Evolutionary conservation across 2,888 invertebrate species (phyloP).

Genomic region (Ichneumoninae sp.): DNA sequence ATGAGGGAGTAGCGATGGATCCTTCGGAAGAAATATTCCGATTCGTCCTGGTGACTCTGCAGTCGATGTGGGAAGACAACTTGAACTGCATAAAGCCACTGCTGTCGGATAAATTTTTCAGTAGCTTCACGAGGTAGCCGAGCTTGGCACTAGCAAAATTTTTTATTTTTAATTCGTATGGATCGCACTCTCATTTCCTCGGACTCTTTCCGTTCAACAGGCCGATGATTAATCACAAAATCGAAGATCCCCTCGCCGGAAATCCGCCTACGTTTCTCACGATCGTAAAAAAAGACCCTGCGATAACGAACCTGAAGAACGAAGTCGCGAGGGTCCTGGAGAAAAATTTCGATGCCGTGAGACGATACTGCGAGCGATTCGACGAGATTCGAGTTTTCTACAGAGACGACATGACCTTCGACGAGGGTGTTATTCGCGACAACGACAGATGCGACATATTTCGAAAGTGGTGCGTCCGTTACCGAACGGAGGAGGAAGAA

Average conservation of each 20-base stretch:
- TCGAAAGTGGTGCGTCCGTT: conserved; percentile 88
- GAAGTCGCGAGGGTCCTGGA: conserved; percentile 87
- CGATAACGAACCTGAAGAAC: conserved; percentile 85
- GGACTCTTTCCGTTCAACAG: conserved; percentile 82
- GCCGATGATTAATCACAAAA: conserved; percentile 93
- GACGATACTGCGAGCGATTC: conserved; percentile 88
- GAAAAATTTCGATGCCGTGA: conserved; percentile 87
- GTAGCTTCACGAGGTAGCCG: conserved; percentile 89
- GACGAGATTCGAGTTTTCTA: conserved; percentile 88
- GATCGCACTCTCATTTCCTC: background rate
- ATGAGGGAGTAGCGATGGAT: conserved; percentile 84
- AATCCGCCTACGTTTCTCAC: conserved; percentile 89
- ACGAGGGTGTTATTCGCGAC: conserved; percentile 87
- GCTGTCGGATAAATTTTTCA: conserved; percentile 89
- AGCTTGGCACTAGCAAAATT: background rate
- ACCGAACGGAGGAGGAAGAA: conserved; percentile 88
- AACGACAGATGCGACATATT: conserved; percentile 87
- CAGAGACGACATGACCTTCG: conserved; percentile 88
- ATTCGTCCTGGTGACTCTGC: conserved; percentile 87
- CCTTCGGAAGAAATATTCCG: conserved; percentile 88
- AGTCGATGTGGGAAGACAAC: conserved; percentile 88
- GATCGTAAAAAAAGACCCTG: conserved; percentile 89
- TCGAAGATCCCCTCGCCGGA: conserved; percentile 91
- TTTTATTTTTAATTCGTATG: conserved; percentile 15
- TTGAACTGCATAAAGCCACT: conserved; percentile 89